Conservation (phyloP, 37 sponge, comb jelly and placozoan species). For the Diacarnus erythraeanus region DNA sequence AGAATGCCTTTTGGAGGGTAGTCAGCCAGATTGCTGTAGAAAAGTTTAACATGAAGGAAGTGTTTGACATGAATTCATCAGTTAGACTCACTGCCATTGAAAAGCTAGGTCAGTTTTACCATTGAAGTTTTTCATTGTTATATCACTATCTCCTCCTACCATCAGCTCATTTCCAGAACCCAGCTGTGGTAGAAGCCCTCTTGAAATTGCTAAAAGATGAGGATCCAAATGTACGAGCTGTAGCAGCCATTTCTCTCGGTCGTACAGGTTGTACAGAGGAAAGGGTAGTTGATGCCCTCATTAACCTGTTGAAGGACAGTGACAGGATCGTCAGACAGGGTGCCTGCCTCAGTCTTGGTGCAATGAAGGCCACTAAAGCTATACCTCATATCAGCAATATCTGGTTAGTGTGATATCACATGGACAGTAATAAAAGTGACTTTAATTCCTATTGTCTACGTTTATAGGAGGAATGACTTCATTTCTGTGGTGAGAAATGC, state of each 20-base stretch:
- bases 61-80: constrained; percentile 89
- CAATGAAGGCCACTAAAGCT: constrained; percentile 75
- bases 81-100: constrained; percentile 93
- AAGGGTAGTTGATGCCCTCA: constrained; percentile 55
- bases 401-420: constrained; percentile 59
- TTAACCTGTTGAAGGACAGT: constrained; percentile 69
- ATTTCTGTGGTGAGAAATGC: constrained; percentile 93
- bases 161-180: constrained; percentile 81
- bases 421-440: too few relatives aligned
- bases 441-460: too few relatives aligned
- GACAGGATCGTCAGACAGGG: constrained; percentile 93
- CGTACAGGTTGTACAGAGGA: constrained; percentile 65
- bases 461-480: constrained; percentile 91
- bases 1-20: constrained; percentile 63
- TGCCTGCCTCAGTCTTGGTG: constrained; percentile 90
- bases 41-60: constrained; percentile 89
- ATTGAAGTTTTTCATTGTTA: background rate
- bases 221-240: constrained; percentile 95
- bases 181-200: constrained; percentile 88
- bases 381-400: constrained; percentile 72
- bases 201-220: constrained; percentile 67
- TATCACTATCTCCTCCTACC: background rate
- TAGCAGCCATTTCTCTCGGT: constrained; percentile 95
- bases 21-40: constrained; percentile 73
- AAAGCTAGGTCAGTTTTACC: constrained; percentile 66